These are phyloP conservation scores for Arnoldichthys spilopterus DNA, from an alignment of 2,797 vertebrate species.

Conservation along the genomic window DNA sequence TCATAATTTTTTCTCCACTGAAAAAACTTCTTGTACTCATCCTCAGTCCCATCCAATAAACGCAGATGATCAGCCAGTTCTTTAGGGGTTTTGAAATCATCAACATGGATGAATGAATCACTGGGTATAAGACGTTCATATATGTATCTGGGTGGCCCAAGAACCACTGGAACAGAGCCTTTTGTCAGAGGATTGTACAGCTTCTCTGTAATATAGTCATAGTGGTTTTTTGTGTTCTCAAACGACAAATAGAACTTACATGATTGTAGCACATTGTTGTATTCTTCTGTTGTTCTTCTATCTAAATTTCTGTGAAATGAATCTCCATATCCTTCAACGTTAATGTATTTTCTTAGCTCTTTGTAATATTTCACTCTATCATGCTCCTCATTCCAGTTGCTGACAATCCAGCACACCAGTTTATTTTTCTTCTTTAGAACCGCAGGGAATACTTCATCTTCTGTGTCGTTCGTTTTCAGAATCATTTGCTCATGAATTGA, in stretches of 20 bases:
- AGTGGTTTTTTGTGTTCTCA: conserved; percentile 22
- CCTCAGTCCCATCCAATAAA: conserved; percentile 18
- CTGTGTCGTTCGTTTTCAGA: conserved; percentile 44
- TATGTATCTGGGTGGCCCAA: conserved; percentile 25
- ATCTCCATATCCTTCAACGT: neutral
- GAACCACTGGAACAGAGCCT: conserved; percentile 37
- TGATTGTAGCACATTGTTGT: conserved; percentile 5
- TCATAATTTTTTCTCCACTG: conserved; percentile 23
- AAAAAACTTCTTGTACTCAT: conserved; percentile 45
- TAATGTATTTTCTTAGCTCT: conserved; percentile 10
- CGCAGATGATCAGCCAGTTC: conserved; percentile 30
- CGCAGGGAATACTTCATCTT: conserved; percentile 34
- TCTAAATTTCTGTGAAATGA: neutral
- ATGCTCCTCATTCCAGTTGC: conserved; percentile 36
- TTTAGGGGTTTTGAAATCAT: conserved; percentile 37
- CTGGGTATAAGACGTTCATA: conserved; percentile 25
- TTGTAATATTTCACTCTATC: conserved; percentile 32
- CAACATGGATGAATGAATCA: conserved; percentile 47
- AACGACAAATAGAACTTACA: conserved; percentile 49
- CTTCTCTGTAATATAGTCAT: conserved; percentile 46
- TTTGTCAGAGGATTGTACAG: conserved; percentile 33
- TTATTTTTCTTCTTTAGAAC: conserved; percentile 41
- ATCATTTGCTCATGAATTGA: conserved; percentile 31
- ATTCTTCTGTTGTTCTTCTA: neutral
- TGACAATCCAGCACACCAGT: conserved; percentile 45